These are phyloP conservation scores for Oncorhynchus clarkii DNA, from an alignment of 2,113 vertebrate genomes.

Conservation along the genomic window DNA sequence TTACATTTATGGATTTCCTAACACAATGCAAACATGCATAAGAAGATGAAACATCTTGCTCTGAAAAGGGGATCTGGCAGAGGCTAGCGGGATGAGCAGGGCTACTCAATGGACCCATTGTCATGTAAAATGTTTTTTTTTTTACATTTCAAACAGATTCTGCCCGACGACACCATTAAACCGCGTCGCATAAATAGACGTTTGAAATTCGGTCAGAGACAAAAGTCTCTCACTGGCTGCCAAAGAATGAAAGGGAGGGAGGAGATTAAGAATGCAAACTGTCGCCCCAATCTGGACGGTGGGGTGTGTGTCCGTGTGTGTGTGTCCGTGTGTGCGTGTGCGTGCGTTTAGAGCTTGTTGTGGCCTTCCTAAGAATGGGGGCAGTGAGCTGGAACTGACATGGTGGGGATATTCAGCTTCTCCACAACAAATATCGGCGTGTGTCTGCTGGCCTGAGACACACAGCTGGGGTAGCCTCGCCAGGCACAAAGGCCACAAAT, in stretches of 20 bases:
- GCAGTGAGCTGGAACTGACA: conserved; percentile 59
- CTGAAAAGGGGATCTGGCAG: conserved; percentile 55
- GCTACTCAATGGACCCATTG: conserved; percentile 62
- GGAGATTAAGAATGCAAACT: conserved; percentile 25
- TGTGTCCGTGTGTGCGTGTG: conserved; percentile 16
- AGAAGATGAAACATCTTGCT: conserved; percentile 62
- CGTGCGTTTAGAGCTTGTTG: conserved; percentile 31
- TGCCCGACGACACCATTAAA: conserved; percentile 65
- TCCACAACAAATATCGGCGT: conserved; percentile 59
- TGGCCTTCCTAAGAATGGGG: conserved; percentile 55
- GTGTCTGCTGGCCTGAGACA: conserved; percentile 57
- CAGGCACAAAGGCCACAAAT: conserved; percentile 49
- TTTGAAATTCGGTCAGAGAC: conserved; percentile 64
- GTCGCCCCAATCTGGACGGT: conserved; percentile 43
- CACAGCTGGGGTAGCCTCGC: conserved; percentile 44
- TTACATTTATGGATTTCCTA: conserved; percentile 63
- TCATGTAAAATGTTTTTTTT: conserved; percentile 67
- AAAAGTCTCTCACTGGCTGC: conserved; percentile 55
- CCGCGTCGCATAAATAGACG: conserved; percentile 59
- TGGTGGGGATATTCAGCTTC: conserved; percentile 38
- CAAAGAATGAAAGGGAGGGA: conserved; percentile 17
- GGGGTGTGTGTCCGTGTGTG: conserved; percentile 6
- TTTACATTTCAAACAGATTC: conserved; percentile 60
- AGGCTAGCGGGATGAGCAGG: conserved; percentile 39
- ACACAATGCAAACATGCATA: conserved; percentile 55